Evolutionary conservation across 2,888 invertebrate species (phyloP).

Genomic region (Cheilosia variabilis): DNA sequence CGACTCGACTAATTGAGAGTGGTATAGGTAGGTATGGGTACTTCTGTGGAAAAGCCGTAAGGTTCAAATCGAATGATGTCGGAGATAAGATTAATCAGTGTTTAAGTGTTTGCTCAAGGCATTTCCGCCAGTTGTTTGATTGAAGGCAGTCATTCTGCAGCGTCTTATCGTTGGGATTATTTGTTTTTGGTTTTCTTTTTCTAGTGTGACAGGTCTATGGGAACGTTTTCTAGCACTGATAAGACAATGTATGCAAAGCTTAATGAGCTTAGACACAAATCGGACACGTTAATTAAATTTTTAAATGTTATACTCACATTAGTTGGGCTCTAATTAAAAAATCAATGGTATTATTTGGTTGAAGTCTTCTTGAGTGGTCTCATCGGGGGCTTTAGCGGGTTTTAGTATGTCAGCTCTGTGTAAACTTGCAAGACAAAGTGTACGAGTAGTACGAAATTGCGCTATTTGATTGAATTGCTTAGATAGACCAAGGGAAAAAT

Average conservation of each 20-base stretch:
- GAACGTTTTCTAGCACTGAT: slow-evolving; percentile 36
- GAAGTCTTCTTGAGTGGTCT: not conserved
- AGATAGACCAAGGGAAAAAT: too few relatives aligned
- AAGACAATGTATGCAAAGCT: slow-evolving; percentile 44
- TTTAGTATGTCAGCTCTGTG: too few relatives aligned
- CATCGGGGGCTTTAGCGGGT: too few relatives aligned
- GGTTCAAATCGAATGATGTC: slow-evolving; percentile 21
- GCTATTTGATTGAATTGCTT: too few relatives aligned
- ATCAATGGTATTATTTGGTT: too few relatives aligned
- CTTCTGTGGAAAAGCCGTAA: not conserved
- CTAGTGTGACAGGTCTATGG: not conserved
- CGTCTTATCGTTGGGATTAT: slow-evolving; percentile 46
- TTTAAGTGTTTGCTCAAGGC: slow-evolving; percentile 40
- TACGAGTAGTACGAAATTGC: too few relatives aligned
- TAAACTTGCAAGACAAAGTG: too few relatives aligned
- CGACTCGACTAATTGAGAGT: not conserved
- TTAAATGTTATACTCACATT: not conserved
- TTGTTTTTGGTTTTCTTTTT: slow-evolving; percentile 2
- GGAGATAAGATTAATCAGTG: slow-evolving; percentile 41
- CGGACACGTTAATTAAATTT: slow-evolving; percentile 52
- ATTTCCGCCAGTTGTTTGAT: slow-evolving; percentile 51
- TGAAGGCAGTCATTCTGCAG: slow-evolving; percentile 25
- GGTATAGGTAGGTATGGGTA: not conserved
- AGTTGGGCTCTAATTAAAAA: too few relatives aligned
- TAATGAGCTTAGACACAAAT: slow-evolving; percentile 55